Base-by-base conservation (phyloP, 2,113 vertebrate genomes). In the Microcebus ravelobensis region DNA sequence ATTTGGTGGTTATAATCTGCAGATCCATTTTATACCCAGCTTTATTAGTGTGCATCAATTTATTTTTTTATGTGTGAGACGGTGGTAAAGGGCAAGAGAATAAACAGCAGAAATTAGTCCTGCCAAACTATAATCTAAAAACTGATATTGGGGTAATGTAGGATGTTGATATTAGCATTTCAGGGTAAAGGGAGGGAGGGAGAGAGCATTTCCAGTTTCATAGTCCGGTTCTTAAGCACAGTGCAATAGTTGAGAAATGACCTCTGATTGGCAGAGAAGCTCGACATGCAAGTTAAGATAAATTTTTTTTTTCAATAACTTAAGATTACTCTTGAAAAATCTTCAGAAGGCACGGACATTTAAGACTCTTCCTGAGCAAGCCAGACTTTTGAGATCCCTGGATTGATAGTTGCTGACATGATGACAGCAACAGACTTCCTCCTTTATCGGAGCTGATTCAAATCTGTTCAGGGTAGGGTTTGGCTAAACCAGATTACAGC, bases 341-440 rank as follows among this genome's bases (percentile, higher is more conserved):
- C 87, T 77, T 92, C n/a, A 3, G 39, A 80, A 57, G 67, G 39
- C 79, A 36, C 7, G 65, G 36, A 36, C n/a, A 48, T 27, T 31
- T 86, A 42, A 73, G 83, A 20, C 50, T 59, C 18, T 63, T 80
- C n/a, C 29, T 61, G 48, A 88, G 36, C 18, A 91, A 73, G 86
- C 39, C 79, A 57, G 17, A 83, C 91, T 52, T 59, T 63, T 34
- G 65, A 82, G 91, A 90, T 81, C 21, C 73, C 68, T n/a, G 14
- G 74, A 70, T 79, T 88, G 86, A 92, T 68, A 48, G 82, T 67
- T 96, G 81, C 91, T n/a, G 1, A 79, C 68, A 86, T 39, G 63
- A 48, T 87, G 92, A 57, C n/a, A 57, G 59, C 61, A 76, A 68
- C 21, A 34, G 15, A 5, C 39, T 77, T 63, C 48, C 45, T 88